A percentile compares a stretch with the other conserved stretches of the same genome.
phyloP scores from a whole-genome alignment of 2,797 vertebrate genomes.

The Mormyrus hasselquistii region DNA sequence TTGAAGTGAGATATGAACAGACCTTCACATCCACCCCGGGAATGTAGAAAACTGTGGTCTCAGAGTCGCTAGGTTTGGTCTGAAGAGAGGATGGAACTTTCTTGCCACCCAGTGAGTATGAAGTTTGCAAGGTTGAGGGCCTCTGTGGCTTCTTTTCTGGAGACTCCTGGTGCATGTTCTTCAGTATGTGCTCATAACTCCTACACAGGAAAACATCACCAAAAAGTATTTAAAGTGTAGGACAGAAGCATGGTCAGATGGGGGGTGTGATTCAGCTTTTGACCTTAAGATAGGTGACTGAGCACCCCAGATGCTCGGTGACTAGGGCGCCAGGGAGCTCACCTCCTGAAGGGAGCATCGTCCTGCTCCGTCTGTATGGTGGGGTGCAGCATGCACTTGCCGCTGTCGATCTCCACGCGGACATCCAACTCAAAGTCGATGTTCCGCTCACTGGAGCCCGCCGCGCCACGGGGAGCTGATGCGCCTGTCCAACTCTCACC shows the following conservation, averaged over 20 bases:
- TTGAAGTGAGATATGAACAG: slow-evolving; percentile 15
- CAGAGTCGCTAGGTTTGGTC: slow-evolving; percentile 86
- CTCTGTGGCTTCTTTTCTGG: slow-evolving; percentile 95
- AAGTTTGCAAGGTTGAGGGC: slow-evolving; percentile 81
- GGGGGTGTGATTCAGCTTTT: neutral
- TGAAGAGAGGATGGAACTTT: slow-evolving; percentile 89
- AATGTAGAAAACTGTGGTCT: slow-evolving; percentile 98
- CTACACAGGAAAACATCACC: slow-evolving; percentile 48
- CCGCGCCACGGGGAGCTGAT: slow-evolving; percentile 68
- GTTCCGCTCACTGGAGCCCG: slow-evolving; percentile 82
- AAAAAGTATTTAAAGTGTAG: neutral
- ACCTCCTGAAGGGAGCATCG: slow-evolving; percentile 81
- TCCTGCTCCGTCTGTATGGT: slow-evolving; percentile 86
- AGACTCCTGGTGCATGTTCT: slow-evolving; percentile 93
- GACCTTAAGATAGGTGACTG: neutral
- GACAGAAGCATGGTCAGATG: neutral
- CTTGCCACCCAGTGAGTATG: slow-evolving; percentile 83
- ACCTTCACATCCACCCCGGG: slow-evolving; percentile 99
- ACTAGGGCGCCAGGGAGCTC: neutral
- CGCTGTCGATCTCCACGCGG: slow-evolving; percentile 95
- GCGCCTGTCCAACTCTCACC: slow-evolving; percentile 87
- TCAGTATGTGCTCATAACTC: slow-evolving; percentile 85
- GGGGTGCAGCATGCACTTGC: slow-evolving; percentile 94
- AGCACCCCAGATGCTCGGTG: neutral
- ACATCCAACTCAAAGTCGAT: slow-evolving; percentile 99